A percentile compares a stretch with the other conserved stretches of the same genome.
Conservation (phyloP, 2,113 vertebrate species). For the Danio rerio region GRCz12tu NC_133186.1:28028501-28029000, state of each 20-base stretch:
- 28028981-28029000: background rate
- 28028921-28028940: constrained; percentile 14
- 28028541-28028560: constrained; percentile 16
- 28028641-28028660: constrained; percentile 6
- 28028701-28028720: background rate
- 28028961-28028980: constrained; percentile 30
- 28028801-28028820: background rate
- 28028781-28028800: background rate
- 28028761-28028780: background rate
- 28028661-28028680: constrained; percentile 13
- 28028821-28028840: background rate
- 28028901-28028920: constrained; percentile 9
- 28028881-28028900: background rate
- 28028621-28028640: constrained; percentile 35
- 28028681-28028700: background rate
- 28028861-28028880: constrained; percentile 5
- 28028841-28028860: background rate
- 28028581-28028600: constrained; percentile 18
- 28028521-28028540: background rate
- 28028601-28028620: background rate
- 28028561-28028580: constrained; percentile 5
- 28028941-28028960: constrained; percentile 8
- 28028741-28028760: background rate
- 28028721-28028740: background rate
- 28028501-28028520: constrained; percentile 21